Base-by-base conservation (phyloP, 2,888 invertebrate genomes). In the Plagodis pulveraria region DNA sequence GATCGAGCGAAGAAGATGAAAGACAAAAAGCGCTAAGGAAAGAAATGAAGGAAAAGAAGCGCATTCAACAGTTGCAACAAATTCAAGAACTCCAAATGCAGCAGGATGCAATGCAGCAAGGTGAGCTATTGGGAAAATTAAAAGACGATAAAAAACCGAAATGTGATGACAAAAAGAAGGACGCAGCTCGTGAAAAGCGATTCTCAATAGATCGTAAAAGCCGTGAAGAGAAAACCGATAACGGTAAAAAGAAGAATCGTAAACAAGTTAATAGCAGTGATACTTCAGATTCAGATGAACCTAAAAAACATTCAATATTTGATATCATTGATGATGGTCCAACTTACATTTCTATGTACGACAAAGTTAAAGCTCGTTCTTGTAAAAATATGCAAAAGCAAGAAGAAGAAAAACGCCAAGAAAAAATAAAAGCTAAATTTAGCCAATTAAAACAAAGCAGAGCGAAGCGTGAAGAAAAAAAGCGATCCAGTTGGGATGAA, bases 281-380 rank as follows among this genome's bases (percentile, higher is more conserved):
- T 51, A 94, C 93, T 64, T 95, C 95, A 2, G 96, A 96, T 83
- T 96, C 96, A 6, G 97, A 96, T 78, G 96, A 96, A 82, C 96
- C 96, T 50, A 97, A 97, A 84, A 97, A 97, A 83, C 97, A 97
- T 91, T 98, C 97, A 56, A 97, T 98, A 77, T 98, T 98, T 84
- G 97, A 97, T 80, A 97, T 98, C 58, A 95, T 97, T 46, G 96
- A 97, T 78, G 97, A 97, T 77, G 97, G 96, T 61, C 98, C 98
- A 0, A 95, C 96, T 8, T 98, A 98, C 80, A 97, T 98, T 62
- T 98, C 98, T 8, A 99, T 99, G 99, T 99, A 99, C 83, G 99
- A 99, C 82, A 99, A 99, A 89, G 98, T 98, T 0, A 98, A 98
- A 86, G 98, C 98, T 5, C 94, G 98, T 43, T 98, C 98, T 33